A percentile compares a stretch with the other conserved stretches of the same genome.
Conservation (phyloP, 2,797 vertebrate species). For the Pipistrellus nathusii region DNA sequence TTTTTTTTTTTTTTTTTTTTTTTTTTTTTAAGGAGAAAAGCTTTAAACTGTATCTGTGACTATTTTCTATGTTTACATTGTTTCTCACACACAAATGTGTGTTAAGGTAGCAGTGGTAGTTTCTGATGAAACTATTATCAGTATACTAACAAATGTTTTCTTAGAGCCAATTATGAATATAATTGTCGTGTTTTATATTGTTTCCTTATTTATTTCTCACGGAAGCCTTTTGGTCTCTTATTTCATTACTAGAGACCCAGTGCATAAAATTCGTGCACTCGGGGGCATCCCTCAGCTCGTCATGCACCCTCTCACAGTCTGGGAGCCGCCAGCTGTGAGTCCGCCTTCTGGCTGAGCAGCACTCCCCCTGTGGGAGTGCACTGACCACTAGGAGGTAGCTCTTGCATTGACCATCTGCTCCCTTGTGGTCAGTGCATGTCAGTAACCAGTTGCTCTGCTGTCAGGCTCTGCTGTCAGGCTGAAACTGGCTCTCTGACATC, state of each 20-base stretch:
- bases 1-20: slow-evolving; percentile 15
- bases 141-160: background rate
- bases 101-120: background rate
- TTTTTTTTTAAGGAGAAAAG: slow-evolving; percentile 39
- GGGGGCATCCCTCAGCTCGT: too few species aligned
- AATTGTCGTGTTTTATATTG: background rate
- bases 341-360: too few species aligned
- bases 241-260: background rate
- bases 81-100: background rate
- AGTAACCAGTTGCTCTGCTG: too few species aligned
- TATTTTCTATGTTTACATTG: background rate
- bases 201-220: background rate
- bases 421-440: too few species aligned
- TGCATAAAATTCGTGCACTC: too few species aligned
- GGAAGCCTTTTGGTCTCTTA: background rate
- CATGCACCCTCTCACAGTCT: too few species aligned
- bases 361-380: too few species aligned
- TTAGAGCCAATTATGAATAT: background rate
- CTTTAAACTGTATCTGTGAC: background rate
- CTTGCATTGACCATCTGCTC: too few species aligned
- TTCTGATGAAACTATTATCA: background rate
- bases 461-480: too few species aligned
- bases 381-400: too few species aligned
- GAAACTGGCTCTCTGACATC: too few species aligned
- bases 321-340: too few species aligned